Percentiles rank a stretch among this genome's conserved stretches.
Evolutionary conservation across 2,888 invertebrate genomes (phyloP).

Genomic region (Isotomurus palustris): DNA sequence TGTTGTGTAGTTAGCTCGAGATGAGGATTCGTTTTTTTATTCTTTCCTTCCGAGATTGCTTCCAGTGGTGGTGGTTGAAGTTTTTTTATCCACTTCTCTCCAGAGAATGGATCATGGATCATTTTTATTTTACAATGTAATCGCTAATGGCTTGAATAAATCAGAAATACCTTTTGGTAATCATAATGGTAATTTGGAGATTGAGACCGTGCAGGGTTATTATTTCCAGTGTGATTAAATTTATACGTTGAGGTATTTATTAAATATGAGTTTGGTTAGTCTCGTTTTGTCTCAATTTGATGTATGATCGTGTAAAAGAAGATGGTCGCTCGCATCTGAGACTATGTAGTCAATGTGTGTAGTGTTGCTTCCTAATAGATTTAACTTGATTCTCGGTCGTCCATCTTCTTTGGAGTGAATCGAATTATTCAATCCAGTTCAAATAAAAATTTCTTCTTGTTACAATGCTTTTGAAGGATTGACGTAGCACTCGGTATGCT

Average conservation of each 20-base stretch:
- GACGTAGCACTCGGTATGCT: no score
- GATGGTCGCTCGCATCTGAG: no score
- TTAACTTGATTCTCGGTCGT: no score
- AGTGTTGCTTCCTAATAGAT: no score
- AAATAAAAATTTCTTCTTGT: background rate
- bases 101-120: background rate
- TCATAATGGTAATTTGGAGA: conserved; percentile 10
- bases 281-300: no score
- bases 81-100: background rate
- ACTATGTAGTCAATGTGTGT: no score
- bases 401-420: no score
- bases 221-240: conserved; percentile 10
- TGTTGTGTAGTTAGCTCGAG: no score
- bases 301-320: background rate
- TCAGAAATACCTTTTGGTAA: conserved; percentile 11
- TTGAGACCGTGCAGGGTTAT: background rate
- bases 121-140: conserved; percentile 8
- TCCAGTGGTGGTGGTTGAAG: conserved; percentile 1
- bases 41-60: background rate
- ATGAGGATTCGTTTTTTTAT: no score
- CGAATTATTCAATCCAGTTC: conserved; percentile 5
- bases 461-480: no score
- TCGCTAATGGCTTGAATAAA: conserved; percentile 11
- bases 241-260: conserved; percentile 10
- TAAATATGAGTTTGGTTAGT: no score